Conservation (phyloP, 1,140 invertebrate species). For the Dolichoris vasculosae region DNA sequence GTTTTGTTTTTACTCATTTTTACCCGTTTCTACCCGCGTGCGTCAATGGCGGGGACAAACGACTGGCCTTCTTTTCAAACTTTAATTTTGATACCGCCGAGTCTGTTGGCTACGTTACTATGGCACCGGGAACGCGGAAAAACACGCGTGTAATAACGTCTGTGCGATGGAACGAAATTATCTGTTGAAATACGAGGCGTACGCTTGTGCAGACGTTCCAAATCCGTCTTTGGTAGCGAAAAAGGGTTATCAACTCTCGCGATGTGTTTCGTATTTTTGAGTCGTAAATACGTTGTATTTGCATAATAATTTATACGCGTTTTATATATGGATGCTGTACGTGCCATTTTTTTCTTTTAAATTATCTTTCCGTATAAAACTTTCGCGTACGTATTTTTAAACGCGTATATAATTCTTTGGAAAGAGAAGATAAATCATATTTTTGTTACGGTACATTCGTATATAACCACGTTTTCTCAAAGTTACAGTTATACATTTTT, state of each 20-base stretch:
- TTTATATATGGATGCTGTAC: not conserved
- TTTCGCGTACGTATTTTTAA: no score
- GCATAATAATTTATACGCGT: not conserved
- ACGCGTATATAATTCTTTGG: no score
- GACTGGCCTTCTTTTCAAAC: not conserved
- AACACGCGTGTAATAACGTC: not conserved
- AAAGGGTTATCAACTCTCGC: not conserved
- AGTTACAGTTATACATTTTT: no score
- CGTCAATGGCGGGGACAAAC: not conserved
- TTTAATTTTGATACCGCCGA: conserved; percentile 20
- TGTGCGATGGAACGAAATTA: not conserved
- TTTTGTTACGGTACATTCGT: no score
- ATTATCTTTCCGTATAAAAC: no score
- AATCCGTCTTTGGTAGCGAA: not conserved
- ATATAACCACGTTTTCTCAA: no score
- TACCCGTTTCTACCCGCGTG: not conserved
- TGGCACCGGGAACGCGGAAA: not conserved
- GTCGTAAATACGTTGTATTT: not conserved
- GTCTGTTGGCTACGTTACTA: not conserved
- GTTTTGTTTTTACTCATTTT: not conserved
- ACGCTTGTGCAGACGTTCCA: not conserved
- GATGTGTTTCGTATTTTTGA: not conserved
- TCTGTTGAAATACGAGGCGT: not conserved
- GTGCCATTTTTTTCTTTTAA: not conserved
- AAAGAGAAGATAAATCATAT: no score